phyloP scores from a whole-genome alignment of 2,888 invertebrate species.

The Anoncus sp. region DNA sequence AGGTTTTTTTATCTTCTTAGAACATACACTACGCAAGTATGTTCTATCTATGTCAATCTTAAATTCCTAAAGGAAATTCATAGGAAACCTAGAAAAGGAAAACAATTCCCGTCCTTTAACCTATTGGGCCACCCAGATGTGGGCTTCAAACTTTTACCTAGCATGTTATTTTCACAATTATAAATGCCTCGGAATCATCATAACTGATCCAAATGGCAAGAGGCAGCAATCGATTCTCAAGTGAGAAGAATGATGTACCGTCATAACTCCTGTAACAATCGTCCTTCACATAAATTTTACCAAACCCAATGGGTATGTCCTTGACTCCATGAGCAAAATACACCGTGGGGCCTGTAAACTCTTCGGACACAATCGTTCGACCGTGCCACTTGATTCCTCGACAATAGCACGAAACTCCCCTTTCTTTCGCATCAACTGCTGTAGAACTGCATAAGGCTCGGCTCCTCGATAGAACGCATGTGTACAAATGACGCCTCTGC shows the following conservation, averaged over 20 bases:
- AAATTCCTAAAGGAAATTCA: no score
- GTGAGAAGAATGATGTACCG: not conserved
- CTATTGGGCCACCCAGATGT: not conserved
- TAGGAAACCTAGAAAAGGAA: not conserved
- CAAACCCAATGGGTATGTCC: not conserved
- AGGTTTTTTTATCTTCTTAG: no score
- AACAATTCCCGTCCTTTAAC: not conserved
- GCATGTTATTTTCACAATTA: not conserved
- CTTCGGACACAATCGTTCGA: constrained; percentile 5
- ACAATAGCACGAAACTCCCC: constrained; percentile 38
- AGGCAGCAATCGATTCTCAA: not conserved
- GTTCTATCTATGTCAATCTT: no score
- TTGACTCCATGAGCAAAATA: not conserved
- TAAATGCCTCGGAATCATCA: not conserved
- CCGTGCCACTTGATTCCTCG: constrained; percentile 30
- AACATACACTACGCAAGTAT: no score
- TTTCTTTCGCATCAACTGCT: constrained; percentile 18
- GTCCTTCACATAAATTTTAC: constrained; percentile 1
- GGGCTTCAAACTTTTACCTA: not conserved
- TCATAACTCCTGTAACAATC: not conserved
- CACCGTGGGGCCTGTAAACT: not conserved
- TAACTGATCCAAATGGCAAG: not conserved
- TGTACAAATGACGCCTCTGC: constrained; percentile 33
- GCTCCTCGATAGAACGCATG: constrained; percentile 8
- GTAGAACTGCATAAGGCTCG: not conserved